Conservation (phyloP, 2,113 vertebrate genomes). For the Marmota flaviventris region DNA sequence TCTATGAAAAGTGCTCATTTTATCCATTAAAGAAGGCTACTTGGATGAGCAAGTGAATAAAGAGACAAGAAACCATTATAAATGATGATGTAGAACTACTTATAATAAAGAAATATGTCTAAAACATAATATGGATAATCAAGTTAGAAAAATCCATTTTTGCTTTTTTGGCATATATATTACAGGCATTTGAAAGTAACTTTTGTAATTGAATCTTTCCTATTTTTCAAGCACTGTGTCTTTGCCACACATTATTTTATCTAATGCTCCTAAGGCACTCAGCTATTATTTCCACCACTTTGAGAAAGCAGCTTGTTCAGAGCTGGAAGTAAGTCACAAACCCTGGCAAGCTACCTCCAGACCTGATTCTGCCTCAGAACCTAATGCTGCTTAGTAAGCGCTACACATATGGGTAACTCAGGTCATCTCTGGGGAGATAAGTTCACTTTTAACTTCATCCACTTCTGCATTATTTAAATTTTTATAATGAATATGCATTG, state of each 20-base stretch:
- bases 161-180: neutral
- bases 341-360: neutral
- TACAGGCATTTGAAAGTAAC: neutral
- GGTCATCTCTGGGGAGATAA: neutral
- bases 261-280: fast-evolving
- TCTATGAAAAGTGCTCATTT: neutral
- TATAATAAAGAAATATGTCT: neutral
- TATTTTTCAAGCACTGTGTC: neutral
- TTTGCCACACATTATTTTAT: neutral
- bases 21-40: neutral
- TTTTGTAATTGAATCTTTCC: neutral
- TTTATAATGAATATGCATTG: neutral
- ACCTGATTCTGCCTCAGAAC: neutral
- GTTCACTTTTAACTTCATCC: neutral
- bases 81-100: neutral
- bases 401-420: neutral
- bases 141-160: neutral
- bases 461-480: neutral
- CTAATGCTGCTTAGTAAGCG: neutral
- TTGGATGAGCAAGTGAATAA: neutral
- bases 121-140: neutral
- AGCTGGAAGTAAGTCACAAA: neutral
- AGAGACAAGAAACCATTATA: neutral
- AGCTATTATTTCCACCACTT: neutral
- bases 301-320: neutral